Conservation (phyloP, 2,113 vertebrate genomes). For the Leptosomus discolor region DNA sequence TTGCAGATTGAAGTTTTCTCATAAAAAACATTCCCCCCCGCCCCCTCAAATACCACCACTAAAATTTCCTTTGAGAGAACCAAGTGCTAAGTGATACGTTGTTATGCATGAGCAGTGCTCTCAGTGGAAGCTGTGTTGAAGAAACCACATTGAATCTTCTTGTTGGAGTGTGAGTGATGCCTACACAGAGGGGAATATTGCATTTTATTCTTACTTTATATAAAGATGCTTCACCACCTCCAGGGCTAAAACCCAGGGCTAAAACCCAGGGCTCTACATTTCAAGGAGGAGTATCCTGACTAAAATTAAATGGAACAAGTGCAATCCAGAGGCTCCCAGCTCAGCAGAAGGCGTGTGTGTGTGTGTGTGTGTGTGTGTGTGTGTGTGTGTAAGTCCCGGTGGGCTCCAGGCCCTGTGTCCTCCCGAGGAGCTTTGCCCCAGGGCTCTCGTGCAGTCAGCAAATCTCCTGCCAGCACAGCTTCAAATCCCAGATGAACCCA, state of each 20-base stretch:
- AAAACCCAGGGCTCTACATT: neutral
- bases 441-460: neutral
- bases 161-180: neutral
- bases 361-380: too few relatives aligned
- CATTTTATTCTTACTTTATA: neutral
- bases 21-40: neutral
- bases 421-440: neutral
- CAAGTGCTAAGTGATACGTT: neutral
- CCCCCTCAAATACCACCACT: neutral
- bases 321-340: neutral
- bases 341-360: neutral
- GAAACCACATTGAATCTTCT: neutral
- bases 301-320: neutral
- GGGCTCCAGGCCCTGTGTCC: rapidly evolving
- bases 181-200: neutral
- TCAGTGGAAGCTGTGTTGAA: neutral
- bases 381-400: neutral
- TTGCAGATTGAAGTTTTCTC: slow-evolving; percentile 45
- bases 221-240: neutral
- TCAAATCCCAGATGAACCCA: neutral
- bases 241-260: neutral
- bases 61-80: slow-evolving; percentile 25
- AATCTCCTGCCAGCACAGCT: slow-evolving; percentile 17
- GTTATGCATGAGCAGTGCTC: neutral
- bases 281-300: neutral